Evolutionary conservation across 2,888 invertebrate species (phyloP).

Genomic region (Malacosoma neustria): DNA sequence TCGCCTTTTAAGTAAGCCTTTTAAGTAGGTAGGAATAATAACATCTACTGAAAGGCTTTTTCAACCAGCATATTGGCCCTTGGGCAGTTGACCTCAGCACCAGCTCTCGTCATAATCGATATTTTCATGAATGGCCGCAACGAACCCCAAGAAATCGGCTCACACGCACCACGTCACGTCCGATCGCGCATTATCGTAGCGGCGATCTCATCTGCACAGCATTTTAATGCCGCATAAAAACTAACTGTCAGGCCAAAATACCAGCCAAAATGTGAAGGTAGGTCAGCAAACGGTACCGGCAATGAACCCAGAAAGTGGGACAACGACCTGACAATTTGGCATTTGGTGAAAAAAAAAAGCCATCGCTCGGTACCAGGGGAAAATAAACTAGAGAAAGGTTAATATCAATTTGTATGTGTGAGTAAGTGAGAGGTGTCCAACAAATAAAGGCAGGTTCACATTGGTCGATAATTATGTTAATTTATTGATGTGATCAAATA

Average conservation of each 20-base stretch:
- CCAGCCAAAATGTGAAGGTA: slow-evolving; percentile 62
- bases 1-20: too few relatives aligned
- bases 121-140: background rate
- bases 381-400: slow-evolving; percentile 59
- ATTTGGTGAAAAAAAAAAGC: slow-evolving; percentile 52
- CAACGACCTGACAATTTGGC: slow-evolving; percentile 48
- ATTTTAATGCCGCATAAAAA: slow-evolving; percentile 60
- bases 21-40: too few relatives aligned
- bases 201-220: slow-evolving; percentile 46
- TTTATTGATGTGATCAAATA: slow-evolving; percentile 12
- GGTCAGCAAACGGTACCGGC: slow-evolving; percentile 67
- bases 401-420: background rate
- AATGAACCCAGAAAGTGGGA: slow-evolving; percentile 52
- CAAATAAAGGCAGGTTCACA: background rate
- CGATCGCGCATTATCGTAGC: slow-evolving; percentile 35
- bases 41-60: too few relatives aligned
- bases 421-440: slow-evolving; percentile 33
- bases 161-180: slow-evolving; percentile 22
- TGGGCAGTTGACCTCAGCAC: too few relatives aligned
- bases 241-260: slow-evolving; percentile 62
- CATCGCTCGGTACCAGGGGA: slow-evolving; percentile 50
- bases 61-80: too few relatives aligned
- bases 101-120: background rate
- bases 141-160: background rate
- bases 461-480: background rate